Base-by-base conservation (phyloP, 2,888 invertebrate genomes). In the Callyntrura sp. region DNA sequence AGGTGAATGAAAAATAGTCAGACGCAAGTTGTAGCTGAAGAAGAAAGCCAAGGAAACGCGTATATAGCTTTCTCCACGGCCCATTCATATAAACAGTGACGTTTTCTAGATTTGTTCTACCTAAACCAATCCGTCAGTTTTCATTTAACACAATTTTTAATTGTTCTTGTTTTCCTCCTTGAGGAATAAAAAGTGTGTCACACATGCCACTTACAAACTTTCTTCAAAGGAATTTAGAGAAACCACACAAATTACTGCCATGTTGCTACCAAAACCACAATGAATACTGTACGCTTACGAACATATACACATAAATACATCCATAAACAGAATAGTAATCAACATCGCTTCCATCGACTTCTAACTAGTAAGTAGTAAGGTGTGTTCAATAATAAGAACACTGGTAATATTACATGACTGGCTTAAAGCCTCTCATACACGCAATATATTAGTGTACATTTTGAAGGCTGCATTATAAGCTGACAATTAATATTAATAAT, bases 91-190 rank as follows among this genome's bases (percentile, higher is more conserved):
- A n/a, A 17, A 60, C 17, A 60, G 17, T 2, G 60, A 35, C 2
- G 51, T 51, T 3, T n/a, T 51, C n/a, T 51, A 35, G 35, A 35
- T 35, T 35, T 73, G 25, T 17, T 23, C 70, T 70, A 3, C 45
- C 43, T 20, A 70, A 12, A 48, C 23, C 23, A 20, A 70, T 17
- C 43, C 14, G 35, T 9, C n/a, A 57, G 20, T 84, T 84, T 84
- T 60, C 73, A 84, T 84, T 84, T 17, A 84, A 73, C 55, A 84
- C 83, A 45, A 45, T 60, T 62, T n/a, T 35, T 82, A 82, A 82
- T 60, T 62, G 62, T 17, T 65, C 23, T n/a, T 51, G n/a, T 11
- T 45, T 82, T 35, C 35, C 62, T 62, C 65, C 68, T 65, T 51
- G 28, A 83, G 68, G 51, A 68, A 45, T 23, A 68, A 83, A 83